Percentiles rank a stretch among this genome's conserved stretches.
phyloP scores from a whole-genome alignment of 2,113 vertebrate genomes.

The Agapornis roseicollis region DNA sequence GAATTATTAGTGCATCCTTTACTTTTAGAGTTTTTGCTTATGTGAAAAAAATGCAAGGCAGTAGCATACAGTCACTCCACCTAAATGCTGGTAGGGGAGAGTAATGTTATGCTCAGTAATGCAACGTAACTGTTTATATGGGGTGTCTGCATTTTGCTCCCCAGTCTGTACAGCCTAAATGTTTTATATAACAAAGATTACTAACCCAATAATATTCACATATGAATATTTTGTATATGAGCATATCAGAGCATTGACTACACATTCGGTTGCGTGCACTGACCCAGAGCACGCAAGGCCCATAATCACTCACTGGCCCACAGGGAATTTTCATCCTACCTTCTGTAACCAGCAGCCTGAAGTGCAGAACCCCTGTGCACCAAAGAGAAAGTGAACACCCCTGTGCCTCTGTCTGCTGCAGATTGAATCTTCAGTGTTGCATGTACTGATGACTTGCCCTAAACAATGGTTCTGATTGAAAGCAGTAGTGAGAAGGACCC shows the following conservation, averaged over 20 bases:
- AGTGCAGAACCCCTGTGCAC: neutral
- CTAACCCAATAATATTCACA: conserved; percentile 77
- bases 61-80: conserved; percentile 68
- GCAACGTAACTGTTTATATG: conserved; percentile 66
- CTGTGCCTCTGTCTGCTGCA: neutral
- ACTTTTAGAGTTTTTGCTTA: conserved; percentile 52
- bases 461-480: conserved; percentile 37
- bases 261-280: conserved; percentile 20
- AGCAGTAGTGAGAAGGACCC: conserved; percentile 6
- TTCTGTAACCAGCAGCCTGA: neutral
- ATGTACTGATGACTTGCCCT: neutral
- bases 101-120: conserved; percentile 68
- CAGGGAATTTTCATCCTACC: neutral
- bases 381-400: neutral
- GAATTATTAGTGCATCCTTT: conserved; percentile 68
- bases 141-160: conserved; percentile 54
- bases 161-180: conserved; percentile 72
- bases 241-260: conserved; percentile 46
- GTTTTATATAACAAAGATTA: conserved; percentile 78
- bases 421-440: neutral
- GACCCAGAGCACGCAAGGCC: conserved; percentile 7
- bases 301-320: neutral
- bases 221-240: conserved; percentile 60
- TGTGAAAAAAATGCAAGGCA: conserved; percentile 70
- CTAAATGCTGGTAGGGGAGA: conserved; percentile 69